Evolutionary conservation across 2,888 invertebrate species (phyloP), one percentile per base, ranked within the genome.

Genomic region (Drosophila yooni): DNA sequence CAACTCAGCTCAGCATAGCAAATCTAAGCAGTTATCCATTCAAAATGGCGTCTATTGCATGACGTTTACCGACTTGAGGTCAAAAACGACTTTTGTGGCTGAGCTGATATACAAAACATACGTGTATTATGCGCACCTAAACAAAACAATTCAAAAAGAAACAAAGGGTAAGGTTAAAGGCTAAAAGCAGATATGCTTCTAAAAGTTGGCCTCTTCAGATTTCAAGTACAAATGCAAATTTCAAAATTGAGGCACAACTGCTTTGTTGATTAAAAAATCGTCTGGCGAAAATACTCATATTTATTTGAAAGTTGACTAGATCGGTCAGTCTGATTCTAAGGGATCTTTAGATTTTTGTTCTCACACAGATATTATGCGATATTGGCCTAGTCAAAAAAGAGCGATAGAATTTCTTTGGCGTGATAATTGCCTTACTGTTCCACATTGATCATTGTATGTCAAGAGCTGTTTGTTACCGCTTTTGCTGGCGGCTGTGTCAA

Each of bases 401-500:
- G 40, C 21, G 7, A 7, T 21, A 8, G 46, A 7, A 15, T 21
- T 36, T 6, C 2, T 6, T 33, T 11, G n/a, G 15, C 8, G 15
- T 52, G n/a, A 15, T 52, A 34, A 4, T 11, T n/a, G 11, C 29
- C 34, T 15, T n/a, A 3, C 31, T 46, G 31, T 31, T n/a, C 38
- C 38, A 46, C 74, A 78, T 79, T 76, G 83, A 84, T 81, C 67
- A 53, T 53, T 70, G 74, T 69, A 66, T 61, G 78, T 65, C 76
- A 68, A 57, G 43, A 43, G 69, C 72, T 80, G 73, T 67, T 74
- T 73, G 67, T 67, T 74, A 67, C 65, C 71, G 10, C 25, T 11
- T 76, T 76, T 79, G 72, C 70, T 81, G 79, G 71, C 83, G 81
- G 76, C 79, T 85, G 80, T 76, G 89, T 83, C 89, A 89, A 87